Percentiles rank a stretch among this genome's conserved stretches.
phyloP scores from a whole-genome alignment of 2,888 invertebrate species.

The Cerastoderma edule region DNA sequence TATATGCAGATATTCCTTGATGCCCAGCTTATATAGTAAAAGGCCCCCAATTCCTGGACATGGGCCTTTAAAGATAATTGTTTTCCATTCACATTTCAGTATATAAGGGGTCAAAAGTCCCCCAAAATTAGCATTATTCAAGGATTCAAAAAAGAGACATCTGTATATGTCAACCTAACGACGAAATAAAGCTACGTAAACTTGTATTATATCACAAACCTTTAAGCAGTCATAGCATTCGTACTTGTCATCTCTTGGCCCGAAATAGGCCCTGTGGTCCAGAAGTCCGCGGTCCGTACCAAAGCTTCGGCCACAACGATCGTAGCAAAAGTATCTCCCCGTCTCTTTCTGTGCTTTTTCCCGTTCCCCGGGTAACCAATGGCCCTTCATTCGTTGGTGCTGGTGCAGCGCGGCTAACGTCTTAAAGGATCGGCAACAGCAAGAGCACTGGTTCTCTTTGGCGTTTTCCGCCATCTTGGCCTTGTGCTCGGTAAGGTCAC shows the following conservation, averaged over 20 bases:
- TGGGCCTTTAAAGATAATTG: no score
- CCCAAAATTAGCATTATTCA: no score
- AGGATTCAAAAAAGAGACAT: no score
- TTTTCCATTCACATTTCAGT: no score
- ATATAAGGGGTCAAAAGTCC: no score
- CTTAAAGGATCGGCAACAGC: conserved; percentile 42
- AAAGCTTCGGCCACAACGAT: conserved; percentile 34
- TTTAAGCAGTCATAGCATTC: conserved; percentile 23
- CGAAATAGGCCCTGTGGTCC: conserved; percentile 18
- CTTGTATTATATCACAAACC: no score
- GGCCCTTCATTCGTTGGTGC: conserved; percentile 29
- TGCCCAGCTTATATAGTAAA: no score
- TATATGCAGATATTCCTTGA: no score
- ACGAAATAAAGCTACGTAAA: no score
- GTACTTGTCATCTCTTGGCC: conserved; percentile 7
- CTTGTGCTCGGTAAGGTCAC: conserved; percentile 23
- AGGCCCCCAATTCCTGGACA: no score
- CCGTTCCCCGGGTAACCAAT: conserved; percentile 36
- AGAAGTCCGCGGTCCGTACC: conserved; percentile 6
- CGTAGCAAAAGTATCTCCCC: conserved; percentile 29
- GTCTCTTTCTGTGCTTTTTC: conserved; percentile 20
- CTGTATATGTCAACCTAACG: no score
- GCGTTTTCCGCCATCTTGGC: conserved; percentile 20
- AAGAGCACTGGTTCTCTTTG: conserved; percentile 27
- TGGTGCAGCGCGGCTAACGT: background rate